Evolutionary conservation across 2,888 invertebrate genomes (phyloP).

Genomic region (Selenia dentaria): DNA sequence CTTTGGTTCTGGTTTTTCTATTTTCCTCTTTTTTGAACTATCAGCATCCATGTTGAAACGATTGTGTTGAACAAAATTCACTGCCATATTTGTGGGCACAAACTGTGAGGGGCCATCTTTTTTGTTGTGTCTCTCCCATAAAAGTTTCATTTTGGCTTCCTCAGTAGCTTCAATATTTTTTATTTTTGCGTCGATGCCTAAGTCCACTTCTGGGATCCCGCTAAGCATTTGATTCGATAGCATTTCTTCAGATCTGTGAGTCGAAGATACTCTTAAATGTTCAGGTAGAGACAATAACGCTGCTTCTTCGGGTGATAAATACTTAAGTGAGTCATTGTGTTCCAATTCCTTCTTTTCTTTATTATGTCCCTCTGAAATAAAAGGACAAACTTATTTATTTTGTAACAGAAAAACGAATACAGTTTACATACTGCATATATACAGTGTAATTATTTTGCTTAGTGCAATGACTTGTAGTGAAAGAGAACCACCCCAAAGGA

Average conservation of each 20-base stretch:
- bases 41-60: constrained; percentile 95
- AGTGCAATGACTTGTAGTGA: too few relatives aligned
- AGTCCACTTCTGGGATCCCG: constrained; percentile 99
- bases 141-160: constrained; percentile 96
- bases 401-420: too few relatives aligned
- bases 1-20: constrained; percentile 79
- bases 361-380: constrained; percentile 63
- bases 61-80: constrained; percentile 99
- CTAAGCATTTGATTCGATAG: constrained; percentile 99
- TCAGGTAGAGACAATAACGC: constrained; percentile 95
- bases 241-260: constrained; percentile 98
- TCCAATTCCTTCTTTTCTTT: constrained; percentile 71
- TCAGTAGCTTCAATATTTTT: constrained; percentile 99
- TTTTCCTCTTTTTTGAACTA: constrained; percentile 85
- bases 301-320: constrained; percentile 95
- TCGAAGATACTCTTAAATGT: constrained; percentile 93
- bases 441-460: too few relatives aligned
- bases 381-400: too few relatives aligned
- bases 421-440: too few relatives aligned
- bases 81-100: constrained; percentile 99
- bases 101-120: constrained; percentile 97
- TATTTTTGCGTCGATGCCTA: constrained; percentile 99
- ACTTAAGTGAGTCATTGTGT: constrained; percentile 81
- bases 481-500: too few relatives aligned
- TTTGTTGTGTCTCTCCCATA: constrained; percentile 95